phyloP scores from a whole-genome alignment of 2,797 vertebrate species.

The Sebastiscus albofasciatus region DNA sequence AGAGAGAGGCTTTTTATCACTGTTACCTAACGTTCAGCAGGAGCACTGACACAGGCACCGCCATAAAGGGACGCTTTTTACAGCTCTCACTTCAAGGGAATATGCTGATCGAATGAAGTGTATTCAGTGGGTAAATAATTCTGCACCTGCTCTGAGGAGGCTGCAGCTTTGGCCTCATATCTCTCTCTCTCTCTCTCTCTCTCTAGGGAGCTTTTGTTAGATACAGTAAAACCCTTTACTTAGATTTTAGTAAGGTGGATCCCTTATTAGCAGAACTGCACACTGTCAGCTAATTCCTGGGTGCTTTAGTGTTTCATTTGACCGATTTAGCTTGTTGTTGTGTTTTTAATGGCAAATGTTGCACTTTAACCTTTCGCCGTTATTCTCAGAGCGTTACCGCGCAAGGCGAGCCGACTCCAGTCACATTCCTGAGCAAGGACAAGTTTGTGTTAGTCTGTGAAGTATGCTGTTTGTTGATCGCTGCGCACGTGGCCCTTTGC shows the following conservation, averaged over 20 bases:
- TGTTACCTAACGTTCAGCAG: constrained; percentile 46
- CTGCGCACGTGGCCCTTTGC: constrained; percentile 18
- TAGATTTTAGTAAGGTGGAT: neutral
- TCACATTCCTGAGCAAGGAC: constrained; percentile 60
- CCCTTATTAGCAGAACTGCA: neutral
- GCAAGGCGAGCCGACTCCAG: constrained; percentile 48
- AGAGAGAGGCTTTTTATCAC: constrained; percentile 16
- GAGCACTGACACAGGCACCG: constrained; percentile 3
- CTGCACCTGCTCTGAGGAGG: constrained; percentile 60
- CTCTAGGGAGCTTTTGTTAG: constrained; percentile 43
- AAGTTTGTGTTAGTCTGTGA: constrained; percentile 25
- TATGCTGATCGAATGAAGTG: constrained; percentile 37
- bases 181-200: constrained; percentile 8
- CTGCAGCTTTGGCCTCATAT: constrained; percentile 14
- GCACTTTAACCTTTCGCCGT: constrained; percentile 58
- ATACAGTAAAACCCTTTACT: constrained; percentile 27
- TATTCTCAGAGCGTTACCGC: constrained; percentile 57
- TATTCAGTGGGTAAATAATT: constrained; percentile 47
- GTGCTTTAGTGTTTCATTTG: neutral
- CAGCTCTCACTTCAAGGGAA: constrained; percentile 37
- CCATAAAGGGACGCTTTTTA: constrained; percentile 31
- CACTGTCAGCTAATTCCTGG: neutral
- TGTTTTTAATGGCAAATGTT: constrained; percentile 36
- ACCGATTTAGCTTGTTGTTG: neutral
- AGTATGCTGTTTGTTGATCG: constrained; percentile 20